These are phyloP conservation scores for Chunga burmeisteri DNA, from an alignment of 2,113 vertebrate genomes.

Conservation along the genomic window DNA sequence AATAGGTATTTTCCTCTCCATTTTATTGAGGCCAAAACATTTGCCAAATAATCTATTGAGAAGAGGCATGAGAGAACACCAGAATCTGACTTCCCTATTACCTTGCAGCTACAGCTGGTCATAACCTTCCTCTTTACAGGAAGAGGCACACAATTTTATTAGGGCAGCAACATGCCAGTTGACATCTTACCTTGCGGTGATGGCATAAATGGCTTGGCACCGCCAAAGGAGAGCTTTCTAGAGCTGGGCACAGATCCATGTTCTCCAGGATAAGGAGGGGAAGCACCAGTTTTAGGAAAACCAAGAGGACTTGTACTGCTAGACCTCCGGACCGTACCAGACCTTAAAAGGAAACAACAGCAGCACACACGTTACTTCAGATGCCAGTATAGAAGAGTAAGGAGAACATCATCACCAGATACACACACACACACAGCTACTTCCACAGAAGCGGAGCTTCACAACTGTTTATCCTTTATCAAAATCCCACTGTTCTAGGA, in stretches of 20 bases:
- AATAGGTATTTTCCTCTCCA: background rate
- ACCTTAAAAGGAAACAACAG: constrained; percentile 66
- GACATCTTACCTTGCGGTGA: constrained; percentile 82
- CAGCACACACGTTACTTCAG: background rate
- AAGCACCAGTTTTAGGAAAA: constrained; percentile 75
- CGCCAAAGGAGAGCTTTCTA: constrained; percentile 81
- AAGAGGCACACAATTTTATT: background rate
- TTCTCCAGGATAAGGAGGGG: constrained; percentile 79
- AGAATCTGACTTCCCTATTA: background rate
- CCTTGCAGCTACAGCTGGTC: background rate
- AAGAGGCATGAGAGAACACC: background rate
- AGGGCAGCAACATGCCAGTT: background rate
- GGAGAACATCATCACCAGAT: background rate
- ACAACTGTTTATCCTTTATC: background rate
- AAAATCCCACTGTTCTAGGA: background rate
- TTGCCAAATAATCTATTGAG: background rate
- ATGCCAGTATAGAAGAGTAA: background rate
- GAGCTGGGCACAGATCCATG: constrained; percentile 55
- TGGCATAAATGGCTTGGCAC: constrained; percentile 79
- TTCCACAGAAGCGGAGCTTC: background rate
- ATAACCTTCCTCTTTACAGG: background rate
- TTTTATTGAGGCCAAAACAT: background rate
- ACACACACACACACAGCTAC: background rate
- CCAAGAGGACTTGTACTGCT: constrained; percentile 75
- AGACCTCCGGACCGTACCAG: constrained; percentile 71